Evolutionary conservation across 2,888 invertebrate genomes (phyloP), one percentile per base, ranked within the genome.

Genomic region (Megastigmus dorsalis): DNA sequence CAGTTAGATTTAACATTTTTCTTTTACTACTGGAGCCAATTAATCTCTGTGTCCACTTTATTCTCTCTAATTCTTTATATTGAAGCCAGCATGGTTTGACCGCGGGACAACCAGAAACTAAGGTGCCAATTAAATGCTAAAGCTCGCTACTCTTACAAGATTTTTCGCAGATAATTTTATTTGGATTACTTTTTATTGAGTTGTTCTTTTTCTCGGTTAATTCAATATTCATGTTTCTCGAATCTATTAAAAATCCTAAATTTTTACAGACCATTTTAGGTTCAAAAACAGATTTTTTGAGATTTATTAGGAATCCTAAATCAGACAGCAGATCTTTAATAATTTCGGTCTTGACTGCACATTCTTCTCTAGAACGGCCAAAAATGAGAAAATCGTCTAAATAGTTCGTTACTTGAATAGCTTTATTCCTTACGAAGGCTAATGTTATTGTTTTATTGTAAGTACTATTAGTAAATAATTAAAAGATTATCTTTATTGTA

Each of bases 271-370:
- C 2, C 30, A 3, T 28, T 13, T 15, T 9, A 2, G 45, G 45
- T 18, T 30, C 7, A 1, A 45, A 7, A 2, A 15, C 18, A 30
- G 36, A 54, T 55, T 66, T 66, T n/a, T 66, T 15, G 6, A n/a
- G 13, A 15, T 66, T 52, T 9, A 66, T 54, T 20, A 66, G 2
- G 55, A 66, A 66, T 13, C 66, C 41, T 26, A 66, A 30, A 9
- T 33, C 10, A 23, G 3, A 10, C 15, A 66, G 41, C 9, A 41
- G 15, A 13, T 52, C 13, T 5, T 15, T 43, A 7, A 43, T 43
- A 20, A 41, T 13, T 3, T 13, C n/a, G 9, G 33, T 13, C 41
- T 54, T 28, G 7, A 41, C 28, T 43, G 3, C 5, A 38, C 55
- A 66, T 2, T 28, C 4, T 26, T 41, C 52, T 9, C 10, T 10